A percentile compares a stretch with the other conserved stretches of the same genome.
Conservation (phyloP, 2,797 vertebrate species). For the Clarias laeviceps region DNA sequence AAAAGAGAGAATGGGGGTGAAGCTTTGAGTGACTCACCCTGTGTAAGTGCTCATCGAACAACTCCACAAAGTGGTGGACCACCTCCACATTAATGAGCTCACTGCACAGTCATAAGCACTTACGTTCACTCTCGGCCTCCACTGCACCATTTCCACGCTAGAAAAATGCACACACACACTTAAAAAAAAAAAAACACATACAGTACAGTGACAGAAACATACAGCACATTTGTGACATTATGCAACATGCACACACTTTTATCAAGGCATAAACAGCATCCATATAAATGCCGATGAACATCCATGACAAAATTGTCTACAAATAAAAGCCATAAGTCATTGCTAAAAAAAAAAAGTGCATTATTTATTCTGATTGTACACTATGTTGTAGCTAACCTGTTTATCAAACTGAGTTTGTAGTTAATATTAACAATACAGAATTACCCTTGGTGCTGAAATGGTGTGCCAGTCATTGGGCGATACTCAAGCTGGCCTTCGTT, state of each 20-base stretch:
- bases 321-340: background rate
- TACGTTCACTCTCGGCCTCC: constrained; percentile 46
- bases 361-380: constrained; percentile 41
- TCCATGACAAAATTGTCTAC: constrained; percentile 13
- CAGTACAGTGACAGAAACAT: background rate
- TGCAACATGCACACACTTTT: background rate
- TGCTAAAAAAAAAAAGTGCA: constrained; percentile 7
- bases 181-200: background rate
- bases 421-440: background rate
- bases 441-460: constrained; percentile 48
- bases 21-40: constrained; percentile 57
- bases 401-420: constrained; percentile 21
- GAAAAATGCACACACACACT: constrained; percentile 18
- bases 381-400: constrained; percentile 35
- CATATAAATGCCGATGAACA: constrained; percentile 4
- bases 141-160: constrained; percentile 36
- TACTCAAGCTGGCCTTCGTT: constrained; percentile 66
- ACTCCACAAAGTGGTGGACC: constrained; percentile 56
- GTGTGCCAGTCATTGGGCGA: constrained; percentile 55
- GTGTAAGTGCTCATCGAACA: constrained; percentile 55
- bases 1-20: constrained; percentile 58
- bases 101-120: constrained; percentile 54
- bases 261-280: background rate
- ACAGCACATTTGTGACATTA: background rate
- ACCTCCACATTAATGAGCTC: constrained; percentile 62